Percentiles rank a stretch among this genome's conserved stretches.
Conservation (phyloP, 2,113 vertebrate species). For the Clarias magur region DNA sequence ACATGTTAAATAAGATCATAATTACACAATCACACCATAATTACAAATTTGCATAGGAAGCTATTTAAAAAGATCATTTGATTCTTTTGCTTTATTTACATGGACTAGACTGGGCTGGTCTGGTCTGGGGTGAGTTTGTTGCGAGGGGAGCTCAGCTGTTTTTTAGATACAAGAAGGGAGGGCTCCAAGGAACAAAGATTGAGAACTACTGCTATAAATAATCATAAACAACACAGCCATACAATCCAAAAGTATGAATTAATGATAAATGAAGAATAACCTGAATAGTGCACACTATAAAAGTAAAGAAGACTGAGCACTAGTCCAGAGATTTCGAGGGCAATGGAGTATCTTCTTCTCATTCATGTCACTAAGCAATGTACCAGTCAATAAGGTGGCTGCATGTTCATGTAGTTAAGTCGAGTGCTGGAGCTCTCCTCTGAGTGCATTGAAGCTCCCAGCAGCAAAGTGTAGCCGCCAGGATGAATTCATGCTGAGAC, state of each 20-base stretch:
- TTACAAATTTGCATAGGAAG: too few relatives aligned
- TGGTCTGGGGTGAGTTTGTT: too few relatives aligned
- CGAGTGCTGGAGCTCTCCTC: constrained; percentile 4
- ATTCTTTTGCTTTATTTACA: too few relatives aligned
- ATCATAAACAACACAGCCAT: background rate
- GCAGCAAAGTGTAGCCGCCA: background rate
- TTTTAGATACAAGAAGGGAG: too few relatives aligned
- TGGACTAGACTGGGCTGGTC: too few relatives aligned
- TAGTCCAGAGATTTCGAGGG: background rate
- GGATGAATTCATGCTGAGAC: background rate
- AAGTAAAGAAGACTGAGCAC: background rate
- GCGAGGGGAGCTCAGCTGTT: too few relatives aligned
- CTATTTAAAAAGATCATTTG: too few relatives aligned
- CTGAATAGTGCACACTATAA: background rate
- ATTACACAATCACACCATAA: too few relatives aligned
- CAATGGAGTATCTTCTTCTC: background rate
- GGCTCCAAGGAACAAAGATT: too few relatives aligned
- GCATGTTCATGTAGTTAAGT: background rate
- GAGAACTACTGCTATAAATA: too few relatives aligned
- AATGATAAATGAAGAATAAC: background rate
- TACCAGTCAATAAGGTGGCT: background rate
- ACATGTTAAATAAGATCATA: too few relatives aligned
- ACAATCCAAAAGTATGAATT: background rate
- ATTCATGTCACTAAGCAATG: constrained; percentile 9
- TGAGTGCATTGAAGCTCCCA: background rate